Percentiles rank a stretch among this genome's conserved stretches.
phyloP scores from a whole-genome alignment of 2,113 vertebrate species.

The Vimba vimba region DNA sequence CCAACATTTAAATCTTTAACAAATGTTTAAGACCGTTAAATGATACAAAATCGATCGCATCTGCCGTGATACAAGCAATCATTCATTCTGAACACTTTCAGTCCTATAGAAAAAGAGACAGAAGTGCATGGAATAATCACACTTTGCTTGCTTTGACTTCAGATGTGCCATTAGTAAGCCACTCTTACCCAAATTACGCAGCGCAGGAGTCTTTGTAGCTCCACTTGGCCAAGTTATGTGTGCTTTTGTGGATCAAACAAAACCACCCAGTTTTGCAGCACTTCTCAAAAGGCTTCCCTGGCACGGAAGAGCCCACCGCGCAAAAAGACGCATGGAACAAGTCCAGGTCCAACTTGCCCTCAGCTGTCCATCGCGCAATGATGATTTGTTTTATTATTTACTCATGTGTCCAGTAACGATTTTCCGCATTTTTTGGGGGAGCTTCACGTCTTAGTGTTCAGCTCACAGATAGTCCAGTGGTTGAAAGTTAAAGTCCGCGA shows the following conservation, averaged over 20 bases:
- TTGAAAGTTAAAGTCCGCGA: background rate
- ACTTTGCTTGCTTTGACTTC: background rate
- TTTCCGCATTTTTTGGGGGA: background rate
- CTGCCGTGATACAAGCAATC: background rate
- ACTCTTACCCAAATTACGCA: constrained; percentile 39
- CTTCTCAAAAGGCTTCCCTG: constrained; percentile 12
- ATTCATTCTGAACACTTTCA: background rate
- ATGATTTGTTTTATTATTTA: background rate
- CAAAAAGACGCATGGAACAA: constrained; percentile 38
- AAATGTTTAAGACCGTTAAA: background rate
- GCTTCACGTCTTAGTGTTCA: background rate
- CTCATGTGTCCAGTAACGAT: background rate
- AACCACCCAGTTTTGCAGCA: constrained; percentile 13
- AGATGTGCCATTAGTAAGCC: background rate
- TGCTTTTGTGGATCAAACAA: constrained; percentile 36
- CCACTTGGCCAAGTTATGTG: constrained; percentile 26
- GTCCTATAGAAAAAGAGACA: background rate
- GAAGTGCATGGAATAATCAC: background rate
- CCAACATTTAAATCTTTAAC: background rate
- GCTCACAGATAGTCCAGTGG: background rate
- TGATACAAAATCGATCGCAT: background rate
- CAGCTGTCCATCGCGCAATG: constrained; percentile 24
- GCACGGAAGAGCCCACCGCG: constrained; percentile 32
- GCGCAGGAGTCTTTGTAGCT: constrained; percentile 13
- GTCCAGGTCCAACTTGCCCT: constrained; percentile 32